Evolutionary conservation across 2,113 vertebrate species (phyloP).

Genomic region (Callocephalon fimbriatum): DNA sequence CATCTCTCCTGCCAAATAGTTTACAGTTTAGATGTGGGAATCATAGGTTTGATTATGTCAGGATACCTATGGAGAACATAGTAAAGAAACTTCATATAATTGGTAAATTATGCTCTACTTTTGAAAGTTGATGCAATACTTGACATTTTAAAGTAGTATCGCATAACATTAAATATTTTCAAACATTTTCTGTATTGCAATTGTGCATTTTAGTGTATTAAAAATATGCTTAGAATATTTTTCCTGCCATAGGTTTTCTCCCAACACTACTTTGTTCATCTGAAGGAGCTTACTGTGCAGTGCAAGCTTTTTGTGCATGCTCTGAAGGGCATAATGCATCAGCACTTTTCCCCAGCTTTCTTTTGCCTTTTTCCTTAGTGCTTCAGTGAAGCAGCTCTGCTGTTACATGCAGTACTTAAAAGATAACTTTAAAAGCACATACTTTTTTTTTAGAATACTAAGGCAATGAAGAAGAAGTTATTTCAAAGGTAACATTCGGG

Average conservation of each 20-base stretch:
- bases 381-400: not conserved
- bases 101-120: not conserved
- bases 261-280: not conserved
- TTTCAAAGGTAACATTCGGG: not conserved
- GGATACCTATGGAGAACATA: not conserved
- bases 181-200: not conserved
- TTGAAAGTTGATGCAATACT: not conserved
- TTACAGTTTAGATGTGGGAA: not conserved
- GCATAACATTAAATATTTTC: not conserved
- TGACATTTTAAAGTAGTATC: not conserved
- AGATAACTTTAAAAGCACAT: not conserved
- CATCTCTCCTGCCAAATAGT: not conserved
- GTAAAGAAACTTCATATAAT: not conserved
- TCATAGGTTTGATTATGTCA: not conserved
- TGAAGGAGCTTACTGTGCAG: not conserved
- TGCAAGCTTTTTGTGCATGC: not conserved
- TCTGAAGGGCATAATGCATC: not conserved
- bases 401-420: not conserved
- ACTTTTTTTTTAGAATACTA: not conserved
- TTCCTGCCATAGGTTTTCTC: not conserved
- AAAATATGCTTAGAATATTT: not conserved
- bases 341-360: not conserved
- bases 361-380: not conserved
- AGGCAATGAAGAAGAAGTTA: not conserved
- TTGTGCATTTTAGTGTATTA: not conserved